Conservation (phyloP, 2,113 vertebrate genomes). For the Scolopax mira region DNA sequence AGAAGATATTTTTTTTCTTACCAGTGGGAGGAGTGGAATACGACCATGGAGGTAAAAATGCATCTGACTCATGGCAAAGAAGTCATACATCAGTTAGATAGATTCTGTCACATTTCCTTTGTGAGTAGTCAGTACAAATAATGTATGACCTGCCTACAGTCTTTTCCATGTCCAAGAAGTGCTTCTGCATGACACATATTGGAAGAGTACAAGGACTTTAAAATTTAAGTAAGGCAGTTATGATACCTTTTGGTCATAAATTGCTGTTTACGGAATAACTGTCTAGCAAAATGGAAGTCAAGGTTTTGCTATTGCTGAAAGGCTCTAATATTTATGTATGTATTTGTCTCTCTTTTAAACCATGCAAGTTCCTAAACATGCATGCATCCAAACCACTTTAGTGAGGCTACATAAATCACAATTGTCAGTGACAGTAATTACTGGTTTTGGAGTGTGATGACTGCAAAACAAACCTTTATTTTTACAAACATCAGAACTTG, state of each 20-base stretch:
- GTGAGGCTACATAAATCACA: neutral
- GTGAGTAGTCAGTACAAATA: neutral
- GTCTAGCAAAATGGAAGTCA: neutral
- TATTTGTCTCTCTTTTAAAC: neutral
- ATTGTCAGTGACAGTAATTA: constrained; percentile 10
- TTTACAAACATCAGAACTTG: neutral
- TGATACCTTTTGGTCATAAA: neutral
- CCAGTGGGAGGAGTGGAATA: constrained; percentile 1
- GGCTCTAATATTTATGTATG: neutral
- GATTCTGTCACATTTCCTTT: neutral
- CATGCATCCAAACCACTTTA: neutral
- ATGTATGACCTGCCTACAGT: neutral
- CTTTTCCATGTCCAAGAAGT: neutral
- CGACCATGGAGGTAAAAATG: neutral
- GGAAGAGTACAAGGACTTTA: neutral
- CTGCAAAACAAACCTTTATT: constrained; percentile 16
- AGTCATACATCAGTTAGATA: neutral
- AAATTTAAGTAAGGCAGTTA: neutral
- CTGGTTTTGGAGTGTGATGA: neutral
- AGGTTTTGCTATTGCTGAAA: neutral
- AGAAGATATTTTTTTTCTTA: neutral
- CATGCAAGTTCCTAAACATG: neutral
- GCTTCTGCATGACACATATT: neutral
- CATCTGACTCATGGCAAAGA: neutral
- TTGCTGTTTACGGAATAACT: neutral